Base-by-base conservation (phyloP, 2,888 invertebrate species). In the Blastobasis adustella region DNA sequence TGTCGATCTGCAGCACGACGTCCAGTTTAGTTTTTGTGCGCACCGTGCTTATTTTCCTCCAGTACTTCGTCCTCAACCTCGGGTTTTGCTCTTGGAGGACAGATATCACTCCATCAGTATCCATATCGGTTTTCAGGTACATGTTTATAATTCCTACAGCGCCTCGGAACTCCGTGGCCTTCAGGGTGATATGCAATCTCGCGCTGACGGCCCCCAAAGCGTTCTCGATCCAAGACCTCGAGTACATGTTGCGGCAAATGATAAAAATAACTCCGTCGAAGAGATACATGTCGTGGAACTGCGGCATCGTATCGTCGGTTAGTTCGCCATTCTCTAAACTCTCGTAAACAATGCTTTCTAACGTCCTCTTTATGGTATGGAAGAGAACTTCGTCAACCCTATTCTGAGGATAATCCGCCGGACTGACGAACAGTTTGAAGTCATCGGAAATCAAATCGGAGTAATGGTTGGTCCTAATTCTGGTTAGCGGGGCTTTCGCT, bases 261-360 rank as follows among this genome's bases (percentile, higher is more conserved):
- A 85, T 71, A 51, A 87, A 87, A 7, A 86, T 84, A 0, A 85
- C 85, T 1, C 87, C 87, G 49, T 87, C 87, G 49, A 85, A 85
- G 36, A 86, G 55, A 51, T 87, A 86, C 55, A 86, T 75, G 42
- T 87, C 86, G 49, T 85, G 81, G 42, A 82, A 76, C 57, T 72
- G 80, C 0, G 85, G 86, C 46, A 77, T 62, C 0, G 57, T 58
- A 0, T 64, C 65, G 10, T 67, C 69, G 0, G 59, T 58, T 0
- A 69, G 45, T 5, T 67, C 63, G 3, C 63, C 65, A 23, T 58
- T 66, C 10, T 67, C 66, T 4, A 73, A 51, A 0, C 58, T 58
- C 10, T 78, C 74, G 37, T 69, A 59, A 0, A 83, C 67, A 8
- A 81, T 66, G 7, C 62, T 65, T 52, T 85, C 84, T 3, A 86